phyloP scores from a whole-genome alignment of 2,888 invertebrate species.

The Venusia cambrica region DNA sequence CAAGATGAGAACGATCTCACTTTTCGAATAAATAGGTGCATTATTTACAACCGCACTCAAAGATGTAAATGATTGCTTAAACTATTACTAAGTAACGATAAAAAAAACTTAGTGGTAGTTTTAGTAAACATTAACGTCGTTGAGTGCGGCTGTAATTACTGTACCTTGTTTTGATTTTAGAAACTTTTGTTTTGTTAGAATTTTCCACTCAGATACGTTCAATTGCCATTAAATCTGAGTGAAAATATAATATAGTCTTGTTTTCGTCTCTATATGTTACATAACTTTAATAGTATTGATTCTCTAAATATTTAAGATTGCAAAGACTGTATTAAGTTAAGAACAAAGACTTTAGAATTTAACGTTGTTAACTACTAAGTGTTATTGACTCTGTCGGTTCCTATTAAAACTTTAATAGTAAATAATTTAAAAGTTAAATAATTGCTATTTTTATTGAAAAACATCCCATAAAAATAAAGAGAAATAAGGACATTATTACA shows the following conservation, averaged over 20 bases:
- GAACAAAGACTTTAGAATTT: slow-evolving; percentile 13
- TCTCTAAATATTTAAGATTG: slow-evolving; percentile 6
- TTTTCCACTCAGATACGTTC: slow-evolving; percentile 15
- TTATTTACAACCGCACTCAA: no score
- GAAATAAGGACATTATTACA: slow-evolving; percentile 9
- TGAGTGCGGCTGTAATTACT: slow-evolving; percentile 15
- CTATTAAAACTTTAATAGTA: slow-evolving; percentile 11
- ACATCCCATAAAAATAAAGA: slow-evolving; percentile 10
- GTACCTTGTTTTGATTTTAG: slow-evolving; percentile 14
- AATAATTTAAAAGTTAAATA: slow-evolving; percentile 9
- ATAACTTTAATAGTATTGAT: slow-evolving; percentile 10
- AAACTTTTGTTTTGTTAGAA: slow-evolving; percentile 12
- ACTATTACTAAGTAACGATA: no score
- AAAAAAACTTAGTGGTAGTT: no score
- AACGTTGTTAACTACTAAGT: slow-evolving; percentile 10
- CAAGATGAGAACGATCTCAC: no score
- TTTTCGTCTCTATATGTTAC: slow-evolving; percentile 13
- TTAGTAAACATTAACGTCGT: no score
- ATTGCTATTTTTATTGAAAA: slow-evolving; percentile 12
- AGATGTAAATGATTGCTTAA: no score
- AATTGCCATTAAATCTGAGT: slow-evolving; percentile 13
- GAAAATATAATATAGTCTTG: slow-evolving; percentile 13
- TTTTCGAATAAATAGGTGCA: no score
- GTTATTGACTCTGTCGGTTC: slow-evolving; percentile 8
- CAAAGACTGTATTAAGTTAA: slow-evolving; percentile 15